Evolutionary conservation across 2,113 vertebrate species (phyloP), one percentile per base, ranked within the genome.

Genomic region (Etheostoma cragini): DNA sequence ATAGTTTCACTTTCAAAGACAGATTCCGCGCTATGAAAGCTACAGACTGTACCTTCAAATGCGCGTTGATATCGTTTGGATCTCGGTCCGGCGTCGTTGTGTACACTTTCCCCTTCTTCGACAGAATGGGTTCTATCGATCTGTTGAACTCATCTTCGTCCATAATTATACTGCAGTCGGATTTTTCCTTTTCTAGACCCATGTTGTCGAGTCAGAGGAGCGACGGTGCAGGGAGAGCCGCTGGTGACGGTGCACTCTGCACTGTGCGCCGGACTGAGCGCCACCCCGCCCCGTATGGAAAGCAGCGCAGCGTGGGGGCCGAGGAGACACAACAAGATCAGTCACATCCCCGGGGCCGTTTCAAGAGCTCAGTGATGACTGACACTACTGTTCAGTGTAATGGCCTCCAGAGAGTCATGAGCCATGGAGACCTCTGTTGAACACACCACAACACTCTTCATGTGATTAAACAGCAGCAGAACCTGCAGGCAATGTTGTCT

Each of bases 181-280:
- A 87, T 64, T 94, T 96, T 91, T 97, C 97, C n/a, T 94, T 96
- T 82, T 98, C 96, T 81, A 97, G 90, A 71, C 97, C 97, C 97
- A 98, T 98, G 81, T 76, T 88, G 61, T 47, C 33, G 58, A 2
- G 52, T 53, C 47, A 50, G 57, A 26, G 42, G 65, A 35, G 46
- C 19, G 71, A 67, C 71, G 70, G 75, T 15, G 56, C 67, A 7
- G 38, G 66, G 33, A 76, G 76, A 76, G 74, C 76, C 49, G 83
- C 76, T 65, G 81, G 74, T 71, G 71, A 60, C 66, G 70, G 72
- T 58, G 72, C 53, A 66, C 86, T 46, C 0, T 62, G 82, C 45
- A 22, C 61, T 66, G 57, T 60, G 72, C 68, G 69, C 83, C 73
- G 74, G 58, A 69, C 14, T 69, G 78, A 46, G 84, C 80, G 58